Base-by-base conservation (phyloP, 1,140 invertebrate genomes). In the Nasonia longicornis region DNA sequence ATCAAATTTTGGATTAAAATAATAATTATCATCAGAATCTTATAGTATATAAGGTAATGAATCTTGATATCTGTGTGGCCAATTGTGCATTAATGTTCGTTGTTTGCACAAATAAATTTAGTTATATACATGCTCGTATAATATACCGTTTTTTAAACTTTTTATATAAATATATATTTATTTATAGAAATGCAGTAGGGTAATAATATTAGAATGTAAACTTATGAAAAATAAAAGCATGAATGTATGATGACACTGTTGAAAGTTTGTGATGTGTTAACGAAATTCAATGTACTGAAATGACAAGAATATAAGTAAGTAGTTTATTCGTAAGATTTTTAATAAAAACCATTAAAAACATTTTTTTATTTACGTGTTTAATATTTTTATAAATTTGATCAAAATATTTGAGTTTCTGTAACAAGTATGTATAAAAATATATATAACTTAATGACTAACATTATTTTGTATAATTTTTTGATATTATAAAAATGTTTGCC, bases 91-190 rank as follows among this genome's bases (percentile, higher is more conserved):
- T 77, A 4, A 38, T 77, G 8, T 26, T 14, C 66, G 2, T 66
- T 67, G 29, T 77, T 69, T 77, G 42, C 67, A 48, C 0, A 77
- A 29, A 45, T 8, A 77, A 48, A 77, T 67, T 48, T 20, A 69
- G 20, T 71, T 64, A 79, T 64, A 71, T 45, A 52, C 20, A 42
- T 71, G 45, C 31, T 12, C 64, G 2, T 67, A 42, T 31, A 63
- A 42, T 42, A 66, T 16, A 7, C 1, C 35, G 20, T 38, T 16
- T 73, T 63, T 48, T 79, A 42, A 42, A 14, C 11, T 45, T 63
- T 69, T 79, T 63, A 72, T 64, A 64, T n/a, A n/a, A 31, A 52
- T 35, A 58, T 35, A 58, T 58, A 58, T 79, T 42, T 79, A 79
- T 72, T 79, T 79, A 66, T 66, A 22, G 63, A 45, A 3, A 35